Conservation (phyloP, 2,797 vertebrate genomes). For the Pelobates cultripes region DNA sequence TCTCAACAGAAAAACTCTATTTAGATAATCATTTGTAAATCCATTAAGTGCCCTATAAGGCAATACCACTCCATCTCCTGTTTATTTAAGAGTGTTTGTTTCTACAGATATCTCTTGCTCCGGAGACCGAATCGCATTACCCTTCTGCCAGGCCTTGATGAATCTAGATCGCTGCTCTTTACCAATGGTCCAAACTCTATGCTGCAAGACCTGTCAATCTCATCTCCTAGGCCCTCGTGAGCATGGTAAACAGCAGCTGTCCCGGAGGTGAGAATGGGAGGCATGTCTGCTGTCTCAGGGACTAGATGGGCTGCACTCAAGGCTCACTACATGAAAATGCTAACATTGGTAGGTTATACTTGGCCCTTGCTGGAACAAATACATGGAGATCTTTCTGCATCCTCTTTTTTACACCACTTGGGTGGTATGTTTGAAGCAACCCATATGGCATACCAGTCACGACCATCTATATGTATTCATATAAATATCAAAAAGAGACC, state of each 20-base stretch:
- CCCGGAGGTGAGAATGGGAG: constrained; percentile 65
- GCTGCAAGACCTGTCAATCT: constrained; percentile 83
- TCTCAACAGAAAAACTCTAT: too few relatives aligned
- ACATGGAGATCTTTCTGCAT: constrained; percentile 10
- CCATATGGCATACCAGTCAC: background rate
- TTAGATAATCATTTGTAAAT: too few relatives aligned
- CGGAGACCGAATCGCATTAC: constrained; percentile 77
- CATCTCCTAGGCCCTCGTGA: constrained; percentile 28
- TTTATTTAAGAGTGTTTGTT: background rate
- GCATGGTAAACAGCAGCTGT: constrained; percentile 63
- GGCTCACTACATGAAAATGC: background rate
- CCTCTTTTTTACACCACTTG: background rate
- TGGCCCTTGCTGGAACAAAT: constrained; percentile 9
- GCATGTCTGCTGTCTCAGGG: constrained; percentile 29
- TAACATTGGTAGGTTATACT: background rate
- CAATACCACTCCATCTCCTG: too few relatives aligned
- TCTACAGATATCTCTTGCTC: constrained; percentile 74
- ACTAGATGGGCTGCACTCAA: background rate
- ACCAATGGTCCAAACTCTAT: constrained; percentile 75
- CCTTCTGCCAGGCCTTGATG: constrained; percentile 86
- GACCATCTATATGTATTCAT: background rate
- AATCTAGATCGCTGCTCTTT: constrained; percentile 83
- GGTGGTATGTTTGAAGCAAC: background rate
- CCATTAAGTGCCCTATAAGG: too few relatives aligned
- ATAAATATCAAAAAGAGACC: background rate